Conservation (phyloP, 2,797 vertebrate species). For the Anas georgica region DNA sequence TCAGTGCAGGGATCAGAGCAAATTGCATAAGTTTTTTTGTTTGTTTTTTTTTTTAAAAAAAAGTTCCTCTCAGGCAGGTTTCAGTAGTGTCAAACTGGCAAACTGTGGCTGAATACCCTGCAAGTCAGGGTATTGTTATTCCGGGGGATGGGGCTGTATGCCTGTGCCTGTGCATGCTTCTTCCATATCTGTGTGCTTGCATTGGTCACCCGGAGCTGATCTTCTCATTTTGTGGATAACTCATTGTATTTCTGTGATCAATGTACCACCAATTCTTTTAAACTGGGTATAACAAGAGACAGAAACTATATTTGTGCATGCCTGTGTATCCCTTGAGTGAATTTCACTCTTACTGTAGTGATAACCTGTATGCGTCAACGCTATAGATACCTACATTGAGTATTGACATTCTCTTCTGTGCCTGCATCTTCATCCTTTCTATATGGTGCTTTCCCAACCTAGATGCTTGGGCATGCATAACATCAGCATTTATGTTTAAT, state of each 20-base stretch:
- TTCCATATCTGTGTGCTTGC: neutral
- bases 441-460: neutral
- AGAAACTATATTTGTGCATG: neutral
- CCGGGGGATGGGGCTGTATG: neutral
- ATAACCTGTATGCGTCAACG: neutral
- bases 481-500: conserved; percentile 36
- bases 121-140: neutral
- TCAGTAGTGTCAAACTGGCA: conserved; percentile 30
- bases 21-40: conserved; percentile 28
- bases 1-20: neutral
- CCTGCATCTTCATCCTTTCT: neutral
- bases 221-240: neutral
- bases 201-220: neutral
- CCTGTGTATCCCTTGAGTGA: neutral
- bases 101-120: conserved; percentile 52
- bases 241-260: conserved; percentile 27
- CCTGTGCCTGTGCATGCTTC: conserved; percentile 20
- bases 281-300: neutral
- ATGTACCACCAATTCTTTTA: conserved; percentile 11
- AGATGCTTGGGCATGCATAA: neutral
- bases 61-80: conserved; percentile 26
- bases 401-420: neutral
- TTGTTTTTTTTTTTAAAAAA: neutral
- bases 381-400: neutral
- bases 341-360: neutral